Evolutionary conservation across 2,888 invertebrate genomes (phyloP), one percentile per base, ranked within the genome.

Genomic region (Plagodis dolabraria): DNA sequence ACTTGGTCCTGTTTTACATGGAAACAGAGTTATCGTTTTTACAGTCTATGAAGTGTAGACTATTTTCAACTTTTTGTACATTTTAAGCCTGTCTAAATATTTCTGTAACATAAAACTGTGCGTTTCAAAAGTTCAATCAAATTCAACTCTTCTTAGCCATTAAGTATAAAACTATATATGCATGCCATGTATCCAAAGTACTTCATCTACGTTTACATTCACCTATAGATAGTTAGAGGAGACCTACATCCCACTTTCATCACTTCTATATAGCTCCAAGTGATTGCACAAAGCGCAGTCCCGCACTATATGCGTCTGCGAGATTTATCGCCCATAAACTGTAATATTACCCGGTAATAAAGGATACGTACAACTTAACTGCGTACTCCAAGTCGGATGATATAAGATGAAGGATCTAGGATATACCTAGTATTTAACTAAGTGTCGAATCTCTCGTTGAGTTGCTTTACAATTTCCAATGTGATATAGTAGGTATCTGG

Each of bases 251-350:
- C 38, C 45, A 53, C 36, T 36, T 8, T 49, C 48, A 44, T 53
- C 58, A 48, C 42, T 46, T 45, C 22, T 10, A n/a, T 7, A 42
- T 50, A 43, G 49, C 48, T 44, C 42, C 60, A 61, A 72, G 66
- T 73, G 81, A 82, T 80, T 82, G 80, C 81, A 78, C 70, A 73
- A 75, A 77, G 71, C 77, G 79, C 77, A 77, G 69, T 53, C 71
- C 67, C 53, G 52, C 67, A 70, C 70, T 82, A 76, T 76, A 80
- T 79, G 81, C 83, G 82, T 79, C 76, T 77, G 67, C 71, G 73
- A 82, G 85, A 89, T 89, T 89, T 88, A 89, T 86, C 80, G 75
- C 82, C 75, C 82, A 85, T 89, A 89, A 89, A 89, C 76, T 83
- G 82, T 83, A 83, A 86, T 85, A 89, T 86, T 83, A 81, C 84